Evolutionary conservation across 2,113 vertebrate species (phyloP).

Genomic region (Paradoxurus hermaphroditus): DNA sequence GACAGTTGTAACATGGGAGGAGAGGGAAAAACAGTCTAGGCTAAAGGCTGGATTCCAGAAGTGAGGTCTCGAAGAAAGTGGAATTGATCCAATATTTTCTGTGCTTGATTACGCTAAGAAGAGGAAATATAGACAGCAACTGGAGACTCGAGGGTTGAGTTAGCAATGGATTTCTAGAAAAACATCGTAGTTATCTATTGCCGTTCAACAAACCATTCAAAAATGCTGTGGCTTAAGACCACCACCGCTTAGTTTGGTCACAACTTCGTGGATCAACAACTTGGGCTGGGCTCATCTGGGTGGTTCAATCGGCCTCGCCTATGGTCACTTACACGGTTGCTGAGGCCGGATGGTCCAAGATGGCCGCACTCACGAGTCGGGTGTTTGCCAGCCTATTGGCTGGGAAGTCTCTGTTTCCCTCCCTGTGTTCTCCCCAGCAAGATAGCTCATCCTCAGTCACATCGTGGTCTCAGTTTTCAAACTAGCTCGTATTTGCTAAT

Average conservation of each 20-base stretch:
- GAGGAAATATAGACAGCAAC: not conserved
- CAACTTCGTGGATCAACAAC: not conserved
- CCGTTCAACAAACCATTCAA: not conserved
- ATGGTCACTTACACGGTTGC: not conserved
- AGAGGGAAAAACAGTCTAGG: not conserved
- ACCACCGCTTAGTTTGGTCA: not conserved
- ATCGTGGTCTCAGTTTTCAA: not conserved
- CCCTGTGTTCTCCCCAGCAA: not conserved
- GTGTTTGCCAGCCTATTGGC: not conserved
- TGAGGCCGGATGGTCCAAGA: not conserved
- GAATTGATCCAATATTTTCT: not conserved
- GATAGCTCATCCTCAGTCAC: not conserved
- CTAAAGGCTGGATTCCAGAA: not conserved
- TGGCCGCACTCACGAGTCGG: not conserved
- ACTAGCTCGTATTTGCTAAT: not conserved
- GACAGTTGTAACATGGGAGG: not conserved
- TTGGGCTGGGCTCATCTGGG: not conserved
- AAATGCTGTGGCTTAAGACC: not conserved
- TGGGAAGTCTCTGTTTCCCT: not conserved
- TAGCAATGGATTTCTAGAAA: not conserved
- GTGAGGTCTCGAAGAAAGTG: not conserved
- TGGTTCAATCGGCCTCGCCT: not conserved
- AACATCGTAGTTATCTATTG: not conserved
- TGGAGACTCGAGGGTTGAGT: not conserved
- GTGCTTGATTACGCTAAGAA: constrained; percentile 7